Base-by-base conservation (phyloP, 2,888 invertebrate genomes). In the Chloromyia formosa region DNA sequence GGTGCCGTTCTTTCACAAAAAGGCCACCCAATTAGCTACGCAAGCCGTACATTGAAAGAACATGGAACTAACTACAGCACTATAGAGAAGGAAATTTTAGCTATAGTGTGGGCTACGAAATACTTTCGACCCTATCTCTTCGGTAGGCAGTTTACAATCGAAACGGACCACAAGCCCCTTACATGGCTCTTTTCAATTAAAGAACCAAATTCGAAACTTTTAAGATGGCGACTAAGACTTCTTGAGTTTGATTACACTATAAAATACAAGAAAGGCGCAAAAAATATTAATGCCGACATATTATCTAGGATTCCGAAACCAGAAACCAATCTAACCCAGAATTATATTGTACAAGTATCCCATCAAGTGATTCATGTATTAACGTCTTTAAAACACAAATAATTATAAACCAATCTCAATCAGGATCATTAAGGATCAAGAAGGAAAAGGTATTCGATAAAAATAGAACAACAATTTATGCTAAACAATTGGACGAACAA, bases 161-260 rank as follows among this genome's bases (percentile, higher is more conserved):
- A 81, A 1, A 85, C 83, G 0, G 85, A 86, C 71, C 85, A 85
- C 74, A 78, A 81, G 71, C 83, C 83, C 1, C 73, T 85, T 1
- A 79, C 78, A 1, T 85, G 83, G 82, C 71, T 85, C 0, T 81
- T 83, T 78, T 80, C 78, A 0, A 53, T 83, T 0, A 84, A 84
- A 78, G 83, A 84, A 10, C 83, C 83, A 0, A 82, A 80, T 40
- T 81, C 82, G 0, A 80, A 83, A 77, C 75, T 84, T 10, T 81
- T 80, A 2, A 49, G 84, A 2, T 85, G 83, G 84, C 75, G 81
- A 7, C 66, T 84, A 42, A 81, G 79, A 75, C 72, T 82, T 7
- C 78, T 78, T 71, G 81, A 82, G 73, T 83, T 77, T 27, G 77
- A 80, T 20, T 80, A 80, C 35, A 74, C 77, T 49, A 75, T 76